Conservation (phyloP, 2,888 invertebrate genomes). For the Noctua janthe region DNA sequence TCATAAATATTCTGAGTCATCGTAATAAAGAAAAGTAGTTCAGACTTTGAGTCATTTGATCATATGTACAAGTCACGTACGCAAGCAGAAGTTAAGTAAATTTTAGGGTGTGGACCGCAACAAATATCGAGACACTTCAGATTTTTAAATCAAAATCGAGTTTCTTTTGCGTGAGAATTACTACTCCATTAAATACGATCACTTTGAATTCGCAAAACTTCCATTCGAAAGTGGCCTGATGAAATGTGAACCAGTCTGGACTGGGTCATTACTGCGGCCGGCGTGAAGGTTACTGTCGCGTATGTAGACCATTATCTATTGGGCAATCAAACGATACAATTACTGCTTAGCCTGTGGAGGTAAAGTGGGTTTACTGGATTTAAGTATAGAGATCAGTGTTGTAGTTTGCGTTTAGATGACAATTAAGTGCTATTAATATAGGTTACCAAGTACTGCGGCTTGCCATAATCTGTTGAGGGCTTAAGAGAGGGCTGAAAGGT, state of each 20-base stretch:
- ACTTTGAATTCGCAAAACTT: constrained; percentile 41
- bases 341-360: constrained; percentile 31
- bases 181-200: neutral
- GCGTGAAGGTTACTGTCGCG: constrained; percentile 67
- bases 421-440: constrained; percentile 6
- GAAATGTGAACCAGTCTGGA: constrained; percentile 65
- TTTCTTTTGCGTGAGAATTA: neutral
- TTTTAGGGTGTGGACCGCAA: neutral
- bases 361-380: neutral
- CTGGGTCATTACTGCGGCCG: constrained; percentile 63
- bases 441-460: neutral
- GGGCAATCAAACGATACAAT: constrained; percentile 58
- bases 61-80: no score
- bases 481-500: neutral
- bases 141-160: neutral
- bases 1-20: neutral
- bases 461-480: neutral
- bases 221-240: constrained; percentile 64
- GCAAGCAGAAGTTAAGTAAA: neutral
- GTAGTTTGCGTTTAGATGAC: neutral
- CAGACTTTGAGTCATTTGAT: constrained; percentile 6
- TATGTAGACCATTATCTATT: constrained; percentile 70
- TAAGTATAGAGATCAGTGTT: constrained; percentile 1
- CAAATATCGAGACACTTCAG: no score
- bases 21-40: neutral